phyloP scores from a whole-genome alignment of 2,113 vertebrate genomes.

The Thamnophis sirtalis region DNA sequence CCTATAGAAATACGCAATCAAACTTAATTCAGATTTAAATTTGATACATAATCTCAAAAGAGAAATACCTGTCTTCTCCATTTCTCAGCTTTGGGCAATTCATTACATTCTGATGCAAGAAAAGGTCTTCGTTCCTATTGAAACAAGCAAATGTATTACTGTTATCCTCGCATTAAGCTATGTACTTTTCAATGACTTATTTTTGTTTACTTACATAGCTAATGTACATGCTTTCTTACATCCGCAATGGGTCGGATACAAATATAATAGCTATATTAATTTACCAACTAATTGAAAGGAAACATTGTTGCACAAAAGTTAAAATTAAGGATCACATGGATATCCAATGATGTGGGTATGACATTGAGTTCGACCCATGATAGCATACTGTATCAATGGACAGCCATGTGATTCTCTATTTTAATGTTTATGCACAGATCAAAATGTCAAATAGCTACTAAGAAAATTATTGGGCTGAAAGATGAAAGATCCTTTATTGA shows the following conservation, averaged over 20 bases:
- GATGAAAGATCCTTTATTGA: background rate
- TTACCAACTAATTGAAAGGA: background rate
- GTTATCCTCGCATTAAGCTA: background rate
- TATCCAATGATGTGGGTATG: background rate
- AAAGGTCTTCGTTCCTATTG: conserved; percentile 90
- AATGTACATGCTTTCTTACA: background rate
- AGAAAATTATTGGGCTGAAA: background rate
- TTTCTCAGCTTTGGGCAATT: conserved; percentile 95
- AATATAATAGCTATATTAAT: background rate
- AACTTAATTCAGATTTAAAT: background rate
- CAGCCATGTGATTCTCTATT: background rate
- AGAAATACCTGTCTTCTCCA: conserved; percentile 88
- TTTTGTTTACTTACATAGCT: background rate
- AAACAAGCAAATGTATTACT: conserved; percentile 12
- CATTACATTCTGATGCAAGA: conserved; percentile 91
- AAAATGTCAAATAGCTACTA: background rate
- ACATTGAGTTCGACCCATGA: background rate
- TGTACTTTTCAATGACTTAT: background rate
- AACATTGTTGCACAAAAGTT: background rate
- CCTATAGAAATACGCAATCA: background rate
- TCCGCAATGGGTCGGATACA: background rate
- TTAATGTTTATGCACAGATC: background rate
- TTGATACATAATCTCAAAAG: background rate
- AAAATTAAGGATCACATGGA: background rate
- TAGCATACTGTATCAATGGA: fast-evolving